Base-by-base conservation (phyloP, 2,113 vertebrate species). In the Alosa alosa region DNA sequence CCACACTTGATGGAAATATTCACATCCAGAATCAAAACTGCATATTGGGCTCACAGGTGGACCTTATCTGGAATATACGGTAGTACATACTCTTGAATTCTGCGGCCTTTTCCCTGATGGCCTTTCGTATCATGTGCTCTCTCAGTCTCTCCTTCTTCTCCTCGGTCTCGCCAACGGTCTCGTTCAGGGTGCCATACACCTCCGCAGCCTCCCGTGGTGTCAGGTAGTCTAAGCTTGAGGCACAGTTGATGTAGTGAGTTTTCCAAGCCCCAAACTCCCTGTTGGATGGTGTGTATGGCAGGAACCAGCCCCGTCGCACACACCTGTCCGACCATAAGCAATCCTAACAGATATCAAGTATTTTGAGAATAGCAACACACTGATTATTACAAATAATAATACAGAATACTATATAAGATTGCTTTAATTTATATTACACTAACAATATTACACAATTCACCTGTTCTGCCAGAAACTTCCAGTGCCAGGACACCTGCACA, bases 391-490 rank as follows among this genome's bases (percentile, higher is more conserved):
- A 22, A 5, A 25, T 64, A 11, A 31, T 41, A 57, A 44, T 20
- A 41, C 2, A 44, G 41, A 44, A 22, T 41, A 36, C 83, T 7
- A 36, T 7, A 36, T 72, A 11, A 25, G 36, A 31, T 3, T 55
- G 52, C 17, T 55, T 4, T 49, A 10, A 31, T 31, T 47, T 47
- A 47, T 47, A 49, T 49, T 11, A 49, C 47, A 49, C 47, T 49
- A 49, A 49, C 11, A 49, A 49, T n/a, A n/a, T n/a, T n/a, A n/a
- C n/a, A n/a, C n/a, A 49, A 49, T 49, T 6, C 84, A 97, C 97
- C 96, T 97, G 96, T 85, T 98, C 97, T 1, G 96, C 92, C n/a
- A 98, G 91, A 87, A 95, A 91, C 88, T 94, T 97, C 97, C 97
- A 98, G 88, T 95, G 89, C 97, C 97, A 98, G 91, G 92, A 95